phyloP scores from a whole-genome alignment of 2,797 vertebrate genomes.

The Syndactyla subalaris region DNA sequence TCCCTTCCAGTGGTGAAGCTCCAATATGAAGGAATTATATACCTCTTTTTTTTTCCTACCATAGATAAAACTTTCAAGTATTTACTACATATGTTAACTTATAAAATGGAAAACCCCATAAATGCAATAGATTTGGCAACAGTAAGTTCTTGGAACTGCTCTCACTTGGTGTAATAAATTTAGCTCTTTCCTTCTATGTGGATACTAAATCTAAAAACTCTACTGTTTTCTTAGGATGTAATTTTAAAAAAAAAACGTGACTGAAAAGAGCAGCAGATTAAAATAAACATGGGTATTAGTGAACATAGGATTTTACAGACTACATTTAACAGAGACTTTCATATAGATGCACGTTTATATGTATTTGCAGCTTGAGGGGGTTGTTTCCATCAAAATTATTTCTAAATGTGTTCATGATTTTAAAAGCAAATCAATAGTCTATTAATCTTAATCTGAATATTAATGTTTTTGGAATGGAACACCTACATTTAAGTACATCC shows the following conservation, averaged over 20 bases:
- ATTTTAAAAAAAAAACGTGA: conserved; percentile 57
- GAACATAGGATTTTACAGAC: conserved; percentile 34
- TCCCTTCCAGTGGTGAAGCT: background rate
- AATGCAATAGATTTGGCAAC: conserved; percentile 72
- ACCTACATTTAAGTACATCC: background rate
- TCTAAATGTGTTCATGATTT: background rate
- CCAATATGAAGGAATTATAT: background rate
- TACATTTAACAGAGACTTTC: conserved; percentile 27
- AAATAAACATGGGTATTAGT: conserved; percentile 63
- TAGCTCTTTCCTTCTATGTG: conserved; percentile 72
- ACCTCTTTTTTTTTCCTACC: background rate
- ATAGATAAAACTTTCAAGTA: conserved; percentile 64
- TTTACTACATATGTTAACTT: conserved; percentile 74
- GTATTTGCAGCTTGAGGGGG: conserved; percentile 32
- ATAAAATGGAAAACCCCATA: conserved; percentile 72
- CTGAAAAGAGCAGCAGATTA: conserved; percentile 70
- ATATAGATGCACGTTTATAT: background rate
- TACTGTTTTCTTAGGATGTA: conserved; percentile 67
- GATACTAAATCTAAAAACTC: conserved; percentile 71
- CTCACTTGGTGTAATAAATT: conserved; percentile 73
- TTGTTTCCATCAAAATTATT: conserved; percentile 27
- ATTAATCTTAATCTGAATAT: conserved; percentile 6
- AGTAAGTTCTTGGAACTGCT: conserved; percentile 69
- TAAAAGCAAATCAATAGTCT: background rate
- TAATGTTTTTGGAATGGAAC: background rate